These are phyloP conservation scores for Sebastiscus albofasciatus DNA, from an alignment of 2,797 vertebrate genomes.

Conservation along the genomic window DNA sequence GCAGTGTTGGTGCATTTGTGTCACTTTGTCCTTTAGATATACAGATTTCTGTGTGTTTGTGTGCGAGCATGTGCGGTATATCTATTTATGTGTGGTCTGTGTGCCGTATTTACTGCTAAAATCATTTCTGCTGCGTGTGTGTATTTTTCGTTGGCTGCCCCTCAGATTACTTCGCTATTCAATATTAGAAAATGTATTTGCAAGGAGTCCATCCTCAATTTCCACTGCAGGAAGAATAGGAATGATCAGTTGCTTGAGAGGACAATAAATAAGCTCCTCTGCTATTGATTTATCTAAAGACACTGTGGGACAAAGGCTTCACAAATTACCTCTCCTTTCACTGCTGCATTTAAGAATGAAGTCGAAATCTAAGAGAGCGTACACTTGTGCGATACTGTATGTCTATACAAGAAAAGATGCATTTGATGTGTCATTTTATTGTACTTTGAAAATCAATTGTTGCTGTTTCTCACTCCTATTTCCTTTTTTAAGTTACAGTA, in stretches of 20 bases:
- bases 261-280: constrained; percentile 56
- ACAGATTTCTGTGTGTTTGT: background rate
- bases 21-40: constrained; percentile 6
- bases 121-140: constrained; percentile 44
- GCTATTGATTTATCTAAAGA: constrained; percentile 53
- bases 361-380: background rate
- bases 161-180: constrained; percentile 57
- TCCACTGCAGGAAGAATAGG: constrained; percentile 47
- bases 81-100: background rate
- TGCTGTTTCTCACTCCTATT: background rate
- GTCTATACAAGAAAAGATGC: background rate
- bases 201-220: constrained; percentile 40
- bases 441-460: background rate
- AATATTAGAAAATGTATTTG: constrained; percentile 58
- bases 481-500: background rate
- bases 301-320: constrained; percentile 21
- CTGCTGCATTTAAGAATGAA: constrained; percentile 26
- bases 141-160: constrained; percentile 45
- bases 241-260: constrained; percentile 62
- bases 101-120: constrained; percentile 35
- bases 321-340: constrained; percentile 31
- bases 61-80: background rate
- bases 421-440: background rate
- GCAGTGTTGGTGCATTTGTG: background rate
- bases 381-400: background rate